Evolutionary conservation across 2,113 vertebrate genomes (phyloP).

Genomic region (Dasypus novemcinctus): DNA sequence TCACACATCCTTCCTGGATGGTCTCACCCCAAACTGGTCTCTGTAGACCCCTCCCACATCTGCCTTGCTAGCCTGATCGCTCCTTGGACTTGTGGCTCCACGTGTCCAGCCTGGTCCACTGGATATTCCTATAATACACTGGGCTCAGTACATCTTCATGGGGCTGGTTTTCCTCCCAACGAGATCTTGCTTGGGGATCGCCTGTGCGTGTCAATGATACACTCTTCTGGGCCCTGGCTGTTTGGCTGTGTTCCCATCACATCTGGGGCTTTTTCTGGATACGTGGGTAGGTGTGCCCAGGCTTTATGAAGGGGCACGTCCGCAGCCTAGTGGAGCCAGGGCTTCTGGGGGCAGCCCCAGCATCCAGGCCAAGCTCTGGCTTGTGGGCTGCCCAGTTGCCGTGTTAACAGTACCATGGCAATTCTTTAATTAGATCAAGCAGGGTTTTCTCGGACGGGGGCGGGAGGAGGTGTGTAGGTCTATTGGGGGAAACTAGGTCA

Average conservation of each 20-base stretch:
- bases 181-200: background rate
- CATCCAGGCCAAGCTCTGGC: background rate
- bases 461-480: slow-evolving; percentile 63
- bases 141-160: background rate
- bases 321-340: background rate
- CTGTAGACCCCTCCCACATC: background rate
- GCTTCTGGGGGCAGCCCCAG: background rate
- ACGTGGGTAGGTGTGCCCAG: background rate
- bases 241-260: background rate
- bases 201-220: background rate
- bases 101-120: background rate
- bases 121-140: background rate
- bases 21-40: background rate
- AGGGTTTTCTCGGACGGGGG: slow-evolving; percentile 74
- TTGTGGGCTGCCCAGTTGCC: background rate
- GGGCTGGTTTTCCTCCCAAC: background rate
- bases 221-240: background rate
- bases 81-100: background rate
- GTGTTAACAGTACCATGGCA: background rate
- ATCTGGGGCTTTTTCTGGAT: background rate
- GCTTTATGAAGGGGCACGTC: background rate
- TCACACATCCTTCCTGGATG: slow-evolving; percentile 7
- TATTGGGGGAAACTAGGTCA: slow-evolving; percentile 78
- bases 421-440: slow-evolving; percentile 76
- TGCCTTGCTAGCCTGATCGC: background rate